Conservation (phyloP, 2,888 invertebrate species). For the Graphium colonna region DNA sequence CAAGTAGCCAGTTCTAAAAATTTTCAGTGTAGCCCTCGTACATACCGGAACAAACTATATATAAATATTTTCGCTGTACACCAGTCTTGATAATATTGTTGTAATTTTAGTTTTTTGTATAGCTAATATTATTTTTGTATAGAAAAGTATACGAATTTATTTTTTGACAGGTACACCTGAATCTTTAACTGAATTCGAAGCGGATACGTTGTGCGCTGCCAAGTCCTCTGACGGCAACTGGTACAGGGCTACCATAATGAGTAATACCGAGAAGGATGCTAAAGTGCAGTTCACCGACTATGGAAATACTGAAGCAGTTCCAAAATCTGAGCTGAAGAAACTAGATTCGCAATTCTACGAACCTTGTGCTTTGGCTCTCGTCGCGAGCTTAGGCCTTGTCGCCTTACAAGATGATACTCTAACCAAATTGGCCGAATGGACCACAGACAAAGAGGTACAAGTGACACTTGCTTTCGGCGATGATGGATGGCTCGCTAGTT, state of each 20-base stretch:
- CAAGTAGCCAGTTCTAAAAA: no score
- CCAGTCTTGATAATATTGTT: no score
- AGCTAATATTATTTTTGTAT: no score
- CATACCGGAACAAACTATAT: no score
- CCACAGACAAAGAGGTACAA: constrained; percentile 71
- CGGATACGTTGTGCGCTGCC: constrained; percentile 81
- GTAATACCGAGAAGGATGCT: constrained; percentile 59
- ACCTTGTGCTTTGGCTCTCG: constrained; percentile 59
- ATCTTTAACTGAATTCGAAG: constrained; percentile 60
- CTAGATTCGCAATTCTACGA: constrained; percentile 70
- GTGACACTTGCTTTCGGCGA: constrained; percentile 75
- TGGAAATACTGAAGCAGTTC: constrained; percentile 83
- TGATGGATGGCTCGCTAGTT: constrained; percentile 78
- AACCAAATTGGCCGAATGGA: constrained; percentile 59
- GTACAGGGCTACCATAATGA: constrained; percentile 83
- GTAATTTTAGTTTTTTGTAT: no score
- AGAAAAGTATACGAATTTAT: no score
- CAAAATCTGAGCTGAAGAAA: constrained; percentile 61
- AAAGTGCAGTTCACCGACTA: constrained; percentile 84
- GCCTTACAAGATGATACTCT: constrained; percentile 61
- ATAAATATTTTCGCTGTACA: no score
- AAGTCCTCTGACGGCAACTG: constrained; percentile 83
- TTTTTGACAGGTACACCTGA: constrained; percentile 54
- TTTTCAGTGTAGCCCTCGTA: no score
- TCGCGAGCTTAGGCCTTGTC: constrained; percentile 59